phyloP scores from a whole-genome alignment of 2,113 vertebrate species.

The Mesoclemmys tuberculata region DNA sequence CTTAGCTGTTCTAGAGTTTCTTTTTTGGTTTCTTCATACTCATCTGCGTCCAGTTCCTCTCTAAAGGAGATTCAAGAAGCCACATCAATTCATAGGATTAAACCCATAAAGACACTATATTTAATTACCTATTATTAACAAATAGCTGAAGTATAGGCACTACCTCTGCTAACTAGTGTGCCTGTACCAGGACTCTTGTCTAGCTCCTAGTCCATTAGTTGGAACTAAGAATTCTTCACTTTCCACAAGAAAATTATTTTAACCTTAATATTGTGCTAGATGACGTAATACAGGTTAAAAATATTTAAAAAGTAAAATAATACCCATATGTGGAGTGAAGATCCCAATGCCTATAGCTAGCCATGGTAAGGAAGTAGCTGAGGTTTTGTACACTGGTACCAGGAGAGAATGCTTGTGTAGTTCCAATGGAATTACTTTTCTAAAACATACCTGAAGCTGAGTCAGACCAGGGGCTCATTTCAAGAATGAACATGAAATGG shows the following conservation, averaged over 20 bases:
- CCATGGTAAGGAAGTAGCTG: background rate
- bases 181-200: background rate
- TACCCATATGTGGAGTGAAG: background rate
- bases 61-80: conserved; percentile 68
- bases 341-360: background rate
- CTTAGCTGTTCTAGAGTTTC: conserved; percentile 96
- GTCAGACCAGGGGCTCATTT: background rate
- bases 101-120: background rate
- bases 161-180: background rate
- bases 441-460: background rate
- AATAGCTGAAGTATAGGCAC: background rate
- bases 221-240: background rate
- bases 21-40: conserved; percentile 97
- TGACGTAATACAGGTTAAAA: background rate
- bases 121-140: background rate
- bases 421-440: background rate
- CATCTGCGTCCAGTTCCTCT: conserved; percentile 94
- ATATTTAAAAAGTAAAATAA: background rate
- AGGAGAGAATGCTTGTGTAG: background rate
- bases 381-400: background rate
- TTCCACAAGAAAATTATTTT: background rate
- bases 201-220: background rate
- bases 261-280: background rate
- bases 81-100: background rate
- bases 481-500: background rate